Evolutionary conservation across 2,888 invertebrate species (phyloP), one percentile per base, ranked within the genome.

Genomic region (Ophraella communa): DNA sequence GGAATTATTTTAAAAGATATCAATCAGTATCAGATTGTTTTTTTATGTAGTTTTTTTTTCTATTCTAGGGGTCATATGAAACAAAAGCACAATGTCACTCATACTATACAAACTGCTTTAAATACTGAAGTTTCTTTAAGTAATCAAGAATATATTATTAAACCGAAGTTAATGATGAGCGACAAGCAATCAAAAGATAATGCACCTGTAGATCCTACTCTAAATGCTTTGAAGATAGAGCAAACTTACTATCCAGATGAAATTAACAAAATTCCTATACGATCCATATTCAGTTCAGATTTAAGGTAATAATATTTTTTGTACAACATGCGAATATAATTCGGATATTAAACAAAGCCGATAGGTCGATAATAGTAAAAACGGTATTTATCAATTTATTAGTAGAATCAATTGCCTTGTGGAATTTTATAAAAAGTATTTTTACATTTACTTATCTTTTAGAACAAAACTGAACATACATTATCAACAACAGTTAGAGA

Each of bases 211-310:
- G 66, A 64, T 23, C 55, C 62, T 1, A 17, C 58, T 42, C 14
- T 54, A 0, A 49, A 66, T n/a, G 3, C 30, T 17, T 2, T 60
- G 1, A 35, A 17, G 2, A 55, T 67, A 1, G 68, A 70, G 1
- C 47, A 60, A 11, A 63, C 66, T 0, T 87, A 81, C 73, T 84
- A 84, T 0, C 89, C 91, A 0, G 83, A 84, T 5, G 91, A 93
- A 71, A 84, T 90, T 3, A 83, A 87, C 14, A 79, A 82, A 11
- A 76, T 94, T 47, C 92, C 93, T 0, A 84, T 87, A 11, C 86
- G 85, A 27, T 87, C 89, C 0, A 89, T 91, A 54, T 87, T 89
- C 60, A 85, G 85, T 30, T 85, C 85, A 5, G 83, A 84, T 33
- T 68, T 70, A 21, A 64, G 42, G 67, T 67, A 54, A 49, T 54